phyloP scores from a whole-genome alignment of 2,113 vertebrate species.

The Butastur rufipennis region DNA sequence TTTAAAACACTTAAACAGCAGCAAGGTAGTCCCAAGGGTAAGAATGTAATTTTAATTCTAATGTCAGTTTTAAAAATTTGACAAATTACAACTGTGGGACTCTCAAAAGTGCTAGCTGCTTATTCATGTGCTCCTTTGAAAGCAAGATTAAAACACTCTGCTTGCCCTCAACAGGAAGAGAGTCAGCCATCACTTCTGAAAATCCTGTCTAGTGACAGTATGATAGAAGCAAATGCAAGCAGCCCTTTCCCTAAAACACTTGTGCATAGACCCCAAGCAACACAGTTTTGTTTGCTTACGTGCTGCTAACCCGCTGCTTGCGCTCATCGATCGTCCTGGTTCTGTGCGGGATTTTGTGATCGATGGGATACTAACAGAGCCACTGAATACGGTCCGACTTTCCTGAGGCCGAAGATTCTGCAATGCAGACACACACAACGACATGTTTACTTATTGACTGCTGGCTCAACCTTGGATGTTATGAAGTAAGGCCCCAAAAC shows the following conservation, averaged over 20 bases:
- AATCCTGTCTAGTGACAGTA: neutral
- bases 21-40: neutral
- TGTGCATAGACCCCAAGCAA: neutral
- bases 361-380: constrained; percentile 96
- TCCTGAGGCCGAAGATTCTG: constrained; percentile 95
- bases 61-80: neutral
- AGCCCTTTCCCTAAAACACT: neutral
- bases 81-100: neutral
- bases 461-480: neutral
- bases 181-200: neutral
- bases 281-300: constrained; percentile 77
- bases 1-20: neutral
- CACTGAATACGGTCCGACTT: constrained; percentile 90
- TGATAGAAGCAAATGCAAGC: neutral
- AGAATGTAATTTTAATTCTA: neutral
- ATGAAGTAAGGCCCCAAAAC: neutral
- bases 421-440: constrained; percentile 18
- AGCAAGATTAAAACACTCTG: neutral
- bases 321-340: constrained; percentile 96
- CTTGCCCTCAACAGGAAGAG: neutral
- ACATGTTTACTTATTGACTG: neutral
- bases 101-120: neutral
- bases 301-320: constrained; percentile 93
- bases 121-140: neutral
- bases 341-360: constrained; percentile 92